Conservation (phyloP, 2,888 invertebrate genomes). For the Xanthia icteritia region DNA sequence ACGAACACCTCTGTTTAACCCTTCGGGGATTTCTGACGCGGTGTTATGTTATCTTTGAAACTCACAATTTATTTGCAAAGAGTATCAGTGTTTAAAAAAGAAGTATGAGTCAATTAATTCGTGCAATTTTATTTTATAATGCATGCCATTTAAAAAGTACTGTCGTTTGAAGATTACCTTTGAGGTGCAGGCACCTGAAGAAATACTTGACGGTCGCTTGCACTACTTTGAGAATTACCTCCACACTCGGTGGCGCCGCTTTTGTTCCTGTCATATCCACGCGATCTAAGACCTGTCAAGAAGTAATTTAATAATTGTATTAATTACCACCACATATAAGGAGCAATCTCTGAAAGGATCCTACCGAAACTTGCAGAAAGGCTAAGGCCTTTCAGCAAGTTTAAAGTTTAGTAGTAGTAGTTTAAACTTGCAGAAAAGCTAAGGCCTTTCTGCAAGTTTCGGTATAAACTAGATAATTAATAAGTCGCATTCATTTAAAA, state of each 20-base stretch:
- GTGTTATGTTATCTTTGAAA: not conserved
- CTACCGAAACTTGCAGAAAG: not conserved
- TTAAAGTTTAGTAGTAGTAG: too few species aligned
- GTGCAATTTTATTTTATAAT: too few species aligned
- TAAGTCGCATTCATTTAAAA: too few species aligned
- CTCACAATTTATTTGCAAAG: not conserved
- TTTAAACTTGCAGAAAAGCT: too few species aligned
- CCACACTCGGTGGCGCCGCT: slow-evolving; percentile 91
- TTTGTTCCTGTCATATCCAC: slow-evolving; percentile 91
- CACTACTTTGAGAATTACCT: slow-evolving; percentile 92
- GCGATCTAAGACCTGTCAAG: slow-evolving; percentile 90
- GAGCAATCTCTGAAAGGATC: not conserved
- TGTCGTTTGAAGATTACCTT: slow-evolving; percentile 85
- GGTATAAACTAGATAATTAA: not conserved
- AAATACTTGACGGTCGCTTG: slow-evolving; percentile 94
- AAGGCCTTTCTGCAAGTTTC: too few species aligned
- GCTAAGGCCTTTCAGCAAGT: too few species aligned
- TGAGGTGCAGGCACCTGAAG: slow-evolving; percentile 93
- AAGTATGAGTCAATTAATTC: too few species aligned
- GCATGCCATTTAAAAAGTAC: not conserved
- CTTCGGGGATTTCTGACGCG: too few species aligned
- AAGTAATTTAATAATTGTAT: not conserved
- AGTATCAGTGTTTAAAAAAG: not conserved
- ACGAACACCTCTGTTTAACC: too few species aligned
- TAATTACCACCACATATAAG: not conserved